Base-by-base conservation (phyloP, 2,113 vertebrate genomes). In the Takifugu flavidus region DNA sequence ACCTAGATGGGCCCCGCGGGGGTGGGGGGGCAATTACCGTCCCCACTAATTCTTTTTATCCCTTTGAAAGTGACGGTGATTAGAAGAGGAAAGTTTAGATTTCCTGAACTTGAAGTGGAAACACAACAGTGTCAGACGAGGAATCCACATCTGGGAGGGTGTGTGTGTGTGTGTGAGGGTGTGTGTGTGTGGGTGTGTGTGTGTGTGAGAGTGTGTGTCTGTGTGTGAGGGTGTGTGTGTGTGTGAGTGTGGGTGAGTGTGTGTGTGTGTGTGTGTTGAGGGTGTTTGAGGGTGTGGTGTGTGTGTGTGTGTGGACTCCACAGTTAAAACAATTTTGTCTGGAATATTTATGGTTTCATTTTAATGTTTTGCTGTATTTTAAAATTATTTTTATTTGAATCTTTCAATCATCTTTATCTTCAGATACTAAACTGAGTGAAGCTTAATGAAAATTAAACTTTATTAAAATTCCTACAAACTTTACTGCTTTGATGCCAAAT, bases 61-160 rank as follows among this genome's bases (percentile, higher is more conserved):
- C 85, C 72, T 88, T 91, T 89, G 82, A 90, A 87, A 89, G 83
- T 47, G 44, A 61, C 56, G 59, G 83, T 86, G 80, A 87, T 86
- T 91, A 91, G 87, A 75, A 90, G 82, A 90, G 87, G 89, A 89
- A 90, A 89, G 89, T 91, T 92, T 91, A 88, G 87, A 90, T 92
- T 91, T 91, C 90, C 90, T 92, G 91, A 91, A 91, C 89, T 91
- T 91, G 90, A 91, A 88, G 87, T 90, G 90, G 86, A 91, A 91
- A 91, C 77, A 76, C 81, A 86, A 87, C 79, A 81, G 90, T 74
- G 90, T 89, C 87, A 91, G 90, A 92, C 90, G 75, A 74, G 80
- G 82, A 92, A 92, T 92, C 88, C 90, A 88, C 91, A 91, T 91
- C 87, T 42, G 53, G 67, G 46, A 13, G 28, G 12, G 47, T n/a